Evolutionary conservation across 2,797 vertebrate species (phyloP).

Genomic region (Sphenodon punctatus): DNA sequence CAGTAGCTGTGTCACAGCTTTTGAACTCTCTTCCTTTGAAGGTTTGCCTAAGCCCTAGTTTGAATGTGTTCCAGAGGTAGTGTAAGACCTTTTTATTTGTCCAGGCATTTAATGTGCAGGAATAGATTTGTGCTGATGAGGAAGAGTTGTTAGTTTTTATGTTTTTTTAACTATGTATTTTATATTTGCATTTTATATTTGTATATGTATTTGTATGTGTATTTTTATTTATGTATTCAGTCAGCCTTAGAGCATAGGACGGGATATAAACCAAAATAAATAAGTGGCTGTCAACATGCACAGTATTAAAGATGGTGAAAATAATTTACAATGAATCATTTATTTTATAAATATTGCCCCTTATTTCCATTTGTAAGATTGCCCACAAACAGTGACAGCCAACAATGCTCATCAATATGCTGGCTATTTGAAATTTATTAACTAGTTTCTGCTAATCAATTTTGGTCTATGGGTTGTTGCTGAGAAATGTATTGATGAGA

Average conservation of each 20-base stretch:
- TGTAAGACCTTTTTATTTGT: too few relatives aligned
- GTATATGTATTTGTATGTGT: too few relatives aligned
- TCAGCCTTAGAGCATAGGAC: not conserved
- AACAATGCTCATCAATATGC: conserved; percentile 1
- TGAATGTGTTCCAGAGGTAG: too few relatives aligned
- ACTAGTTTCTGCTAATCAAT: conserved; percentile 2
- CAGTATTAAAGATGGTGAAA: not conserved
- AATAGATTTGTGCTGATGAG: too few relatives aligned
- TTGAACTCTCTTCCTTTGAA: too few relatives aligned
- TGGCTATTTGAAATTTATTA: not conserved
- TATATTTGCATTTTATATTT: too few relatives aligned
- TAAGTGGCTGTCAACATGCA: not conserved
- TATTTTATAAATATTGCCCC: not conserved
- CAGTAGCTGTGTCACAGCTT: too few relatives aligned
- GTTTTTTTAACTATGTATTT: too few relatives aligned
- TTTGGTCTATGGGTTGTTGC: not conserved
- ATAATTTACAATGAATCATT: not conserved
- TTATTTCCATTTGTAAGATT: not conserved
- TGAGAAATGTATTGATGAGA: not conserved
- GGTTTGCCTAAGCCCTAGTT: too few relatives aligned
- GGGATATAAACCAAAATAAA: not conserved
- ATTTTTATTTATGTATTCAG: too few relatives aligned
- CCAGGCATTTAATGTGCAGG: too few relatives aligned
- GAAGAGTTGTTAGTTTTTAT: too few relatives aligned
- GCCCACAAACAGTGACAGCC: not conserved